These are phyloP conservation scores for Caranx melampygus DNA, from an alignment of 2,113 vertebrate species.

Conservation along the genomic window DNA sequence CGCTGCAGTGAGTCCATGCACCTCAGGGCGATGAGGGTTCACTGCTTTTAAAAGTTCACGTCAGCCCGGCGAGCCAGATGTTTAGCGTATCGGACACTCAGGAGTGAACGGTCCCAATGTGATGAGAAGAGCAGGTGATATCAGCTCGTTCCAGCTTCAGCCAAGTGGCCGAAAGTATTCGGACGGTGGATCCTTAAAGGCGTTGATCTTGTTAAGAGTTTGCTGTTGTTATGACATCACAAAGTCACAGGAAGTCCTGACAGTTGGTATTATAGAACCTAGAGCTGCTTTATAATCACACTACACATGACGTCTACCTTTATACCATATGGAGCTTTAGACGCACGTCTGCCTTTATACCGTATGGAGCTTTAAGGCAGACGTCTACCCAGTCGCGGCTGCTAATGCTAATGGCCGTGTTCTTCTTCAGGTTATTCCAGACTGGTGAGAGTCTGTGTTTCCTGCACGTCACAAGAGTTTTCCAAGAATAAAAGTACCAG, in stretches of 20 bases:
- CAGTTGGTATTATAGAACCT: too few relatives aligned
- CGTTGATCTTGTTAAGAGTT: too few relatives aligned
- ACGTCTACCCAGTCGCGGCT: too few relatives aligned
- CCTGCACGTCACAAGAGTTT: background rate
- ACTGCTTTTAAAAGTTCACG: background rate
- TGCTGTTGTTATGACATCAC: background rate
- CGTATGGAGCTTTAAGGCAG: too few relatives aligned
- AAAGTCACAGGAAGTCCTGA: too few relatives aligned
- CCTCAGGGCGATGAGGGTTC: slow-evolving; percentile 4
- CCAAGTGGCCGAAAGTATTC: background rate
- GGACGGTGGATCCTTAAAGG: background rate
- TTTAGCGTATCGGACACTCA: background rate
- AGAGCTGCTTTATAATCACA: too few relatives aligned
- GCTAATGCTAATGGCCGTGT: background rate
- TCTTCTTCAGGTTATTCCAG: background rate
- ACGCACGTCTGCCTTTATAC: too few relatives aligned
- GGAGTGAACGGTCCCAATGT: background rate
- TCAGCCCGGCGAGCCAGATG: background rate
- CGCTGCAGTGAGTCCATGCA: slow-evolving; percentile 11
- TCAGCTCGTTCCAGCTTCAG: background rate
- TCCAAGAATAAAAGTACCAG: background rate
- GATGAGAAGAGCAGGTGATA: background rate
- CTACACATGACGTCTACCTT: too few relatives aligned
- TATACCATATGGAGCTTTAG: too few relatives aligned
- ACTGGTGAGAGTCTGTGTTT: slow-evolving; percentile 11